phyloP scores from a whole-genome alignment of 2,797 vertebrate species.

The Hirundo rustica region DNA sequence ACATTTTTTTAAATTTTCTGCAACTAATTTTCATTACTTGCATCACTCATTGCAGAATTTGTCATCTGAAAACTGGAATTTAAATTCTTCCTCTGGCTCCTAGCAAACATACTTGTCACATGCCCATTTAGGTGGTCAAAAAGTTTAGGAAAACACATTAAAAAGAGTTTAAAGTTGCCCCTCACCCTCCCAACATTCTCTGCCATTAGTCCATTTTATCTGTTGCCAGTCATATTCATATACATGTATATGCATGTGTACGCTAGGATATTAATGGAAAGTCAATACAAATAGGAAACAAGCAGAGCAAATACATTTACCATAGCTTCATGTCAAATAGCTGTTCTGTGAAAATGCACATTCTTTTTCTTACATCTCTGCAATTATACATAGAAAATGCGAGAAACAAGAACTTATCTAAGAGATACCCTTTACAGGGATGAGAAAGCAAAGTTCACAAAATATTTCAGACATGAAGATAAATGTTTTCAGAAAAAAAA shows the following conservation, averaged over 20 bases:
- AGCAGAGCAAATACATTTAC: neutral
- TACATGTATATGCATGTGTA: neutral
- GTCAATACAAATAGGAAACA: neutral
- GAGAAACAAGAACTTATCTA: neutral
- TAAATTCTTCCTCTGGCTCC: neutral
- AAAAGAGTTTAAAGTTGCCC: neutral
- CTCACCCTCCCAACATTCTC: neutral
- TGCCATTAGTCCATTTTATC: neutral
- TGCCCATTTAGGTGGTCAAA: neutral
- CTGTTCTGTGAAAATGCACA: neutral
- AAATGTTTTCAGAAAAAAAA: neutral
- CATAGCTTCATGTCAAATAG: neutral
- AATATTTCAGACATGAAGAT: neutral
- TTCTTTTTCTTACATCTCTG: neutral
- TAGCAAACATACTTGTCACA: neutral
- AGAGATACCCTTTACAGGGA: neutral
- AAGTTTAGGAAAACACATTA: neutral
- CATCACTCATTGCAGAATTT: slow-evolving; percentile 24
- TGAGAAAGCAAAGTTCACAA: neutral
- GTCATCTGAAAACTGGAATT: slow-evolving; percentile 35
- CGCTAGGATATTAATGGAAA: slow-evolving; percentile 20
- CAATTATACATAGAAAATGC: neutral
- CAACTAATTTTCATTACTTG: slow-evolving; percentile 24
- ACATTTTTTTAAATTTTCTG: slow-evolving; percentile 21
- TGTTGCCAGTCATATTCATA: neutral